Evolutionary conservation across 2,888 invertebrate genomes (phyloP), one percentile per base, ranked within the genome.

Genomic region (Trissolcus brochymenae): DNA sequence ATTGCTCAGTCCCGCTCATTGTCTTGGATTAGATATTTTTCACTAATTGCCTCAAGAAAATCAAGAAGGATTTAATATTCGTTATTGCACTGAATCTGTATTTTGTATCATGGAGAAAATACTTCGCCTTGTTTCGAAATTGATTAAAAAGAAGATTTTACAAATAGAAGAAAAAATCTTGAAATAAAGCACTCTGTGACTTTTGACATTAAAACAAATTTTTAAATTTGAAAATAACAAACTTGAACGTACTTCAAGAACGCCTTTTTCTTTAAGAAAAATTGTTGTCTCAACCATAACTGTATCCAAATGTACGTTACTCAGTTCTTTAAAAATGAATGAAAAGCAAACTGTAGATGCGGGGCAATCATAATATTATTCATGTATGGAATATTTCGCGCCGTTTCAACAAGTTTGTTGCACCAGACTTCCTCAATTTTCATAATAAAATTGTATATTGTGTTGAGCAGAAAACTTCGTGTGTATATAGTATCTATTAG

Each of bases 361-460:
- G 16, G 21, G 62, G 53, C 35, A 13, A 41, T 21, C 19, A 29
- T 64, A 54, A 53, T 64, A 29, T 64, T 64, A 64, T 64, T 64
- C 65, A 56, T 56, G 40, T 49, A 55, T 55, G 65, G 46, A 49
- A 65, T 50, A 66, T 66, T 56, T 56, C 21, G 19, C 40, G 16
- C 50, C 50, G 35, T 57, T 66, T 66, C 65, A 56, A 46, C 56
- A 13, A 57, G 50, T 46, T n/a, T 35, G 55, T 41, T 35, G 55
- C 46, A 19, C 35, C 35, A 46, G 35, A 56, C 55, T 65, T 65
- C 49, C 65, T 55, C 65, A 16, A 56, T 65, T 55, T 65, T 65
- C 55, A 56, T 65, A 46, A 65, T 49, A 56, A 65, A 65, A 65
- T 65, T 55, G 55, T 56, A 56, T 56, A 49, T 49, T 55, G 49